phyloP scores from a whole-genome alignment of 2,797 vertebrate genomes.

The Diplodus sargus region DNA sequence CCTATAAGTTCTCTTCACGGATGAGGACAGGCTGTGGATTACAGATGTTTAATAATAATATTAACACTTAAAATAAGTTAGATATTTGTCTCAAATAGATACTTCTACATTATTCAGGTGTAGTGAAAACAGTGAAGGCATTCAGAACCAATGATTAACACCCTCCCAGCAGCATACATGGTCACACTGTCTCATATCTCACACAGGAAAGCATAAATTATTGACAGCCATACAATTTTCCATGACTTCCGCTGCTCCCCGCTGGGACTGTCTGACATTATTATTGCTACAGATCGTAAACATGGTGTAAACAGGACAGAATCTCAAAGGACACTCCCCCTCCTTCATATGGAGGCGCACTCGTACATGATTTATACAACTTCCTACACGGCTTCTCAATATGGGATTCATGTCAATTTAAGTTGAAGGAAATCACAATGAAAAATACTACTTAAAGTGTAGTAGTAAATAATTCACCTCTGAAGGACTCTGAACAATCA shows the following conservation, averaged over 20 bases:
- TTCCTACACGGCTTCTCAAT: not conserved
- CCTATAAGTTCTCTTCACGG: no score
- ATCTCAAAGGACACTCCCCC: not conserved
- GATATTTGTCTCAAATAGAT: no score
- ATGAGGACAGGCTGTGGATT: no score
- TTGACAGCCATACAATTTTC: not conserved
- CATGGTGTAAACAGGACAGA: no score
- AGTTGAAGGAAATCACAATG: no score
- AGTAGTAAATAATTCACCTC: not conserved
- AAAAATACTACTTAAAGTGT: no score
- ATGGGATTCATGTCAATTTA: not conserved
- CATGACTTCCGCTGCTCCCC: not conserved
- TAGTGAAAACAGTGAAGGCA: no score
- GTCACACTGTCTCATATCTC: not conserved
- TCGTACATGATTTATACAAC: not conserved
- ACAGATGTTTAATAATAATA: no score
- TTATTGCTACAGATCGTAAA: no score
- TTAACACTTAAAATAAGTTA: no score
- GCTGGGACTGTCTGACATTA: not conserved
- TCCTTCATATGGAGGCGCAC: not conserved
- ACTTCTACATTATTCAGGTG: no score
- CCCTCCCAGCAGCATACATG: not conserved
- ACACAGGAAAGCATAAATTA: constrained; percentile 12
- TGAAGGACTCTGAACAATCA: constrained; percentile 8
- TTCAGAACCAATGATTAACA: not conserved